A percentile compares a stretch with the other conserved stretches of the same genome.
Conservation (phyloP, 2,888 invertebrate genomes). For the Rhimphoctona megacephalus region DNA sequence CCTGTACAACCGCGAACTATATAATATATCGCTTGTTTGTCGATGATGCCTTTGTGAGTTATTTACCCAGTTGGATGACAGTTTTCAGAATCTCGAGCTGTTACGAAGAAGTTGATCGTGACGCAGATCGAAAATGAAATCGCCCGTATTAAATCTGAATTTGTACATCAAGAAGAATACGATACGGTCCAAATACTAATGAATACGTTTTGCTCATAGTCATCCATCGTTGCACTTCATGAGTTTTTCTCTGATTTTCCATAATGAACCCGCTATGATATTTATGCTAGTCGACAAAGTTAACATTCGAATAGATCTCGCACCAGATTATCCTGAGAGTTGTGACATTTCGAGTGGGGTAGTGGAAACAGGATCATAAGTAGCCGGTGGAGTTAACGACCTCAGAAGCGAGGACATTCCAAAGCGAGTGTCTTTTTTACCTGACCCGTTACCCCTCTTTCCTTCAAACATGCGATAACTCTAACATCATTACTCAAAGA, state of each 20-base stretch:
- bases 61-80: neutral
- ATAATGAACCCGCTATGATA: neutral
- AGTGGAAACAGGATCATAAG: neutral
- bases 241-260: neutral
- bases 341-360: neutral
- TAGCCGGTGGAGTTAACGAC: neutral
- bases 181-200: neutral
- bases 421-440: neutral
- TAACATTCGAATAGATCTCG: too few relatives aligned
- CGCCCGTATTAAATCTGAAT: neutral
- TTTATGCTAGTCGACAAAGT: neutral
- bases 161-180: neutral
- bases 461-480: neutral
- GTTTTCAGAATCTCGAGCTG: neutral
- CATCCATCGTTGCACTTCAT: neutral
- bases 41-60: neutral
- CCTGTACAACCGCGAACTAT: conserved; percentile 20
- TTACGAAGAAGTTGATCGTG: neutral
- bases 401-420: neutral
- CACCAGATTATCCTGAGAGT: neutral
- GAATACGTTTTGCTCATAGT: neutral
- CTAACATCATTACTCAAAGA: conserved; percentile 2
- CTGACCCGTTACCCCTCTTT: neutral
- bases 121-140: neutral
- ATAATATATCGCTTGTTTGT: conserved; percentile 29